Conservation (phyloP, 2,113 vertebrate genomes). For the Engraulis encrasicolus region DNA sequence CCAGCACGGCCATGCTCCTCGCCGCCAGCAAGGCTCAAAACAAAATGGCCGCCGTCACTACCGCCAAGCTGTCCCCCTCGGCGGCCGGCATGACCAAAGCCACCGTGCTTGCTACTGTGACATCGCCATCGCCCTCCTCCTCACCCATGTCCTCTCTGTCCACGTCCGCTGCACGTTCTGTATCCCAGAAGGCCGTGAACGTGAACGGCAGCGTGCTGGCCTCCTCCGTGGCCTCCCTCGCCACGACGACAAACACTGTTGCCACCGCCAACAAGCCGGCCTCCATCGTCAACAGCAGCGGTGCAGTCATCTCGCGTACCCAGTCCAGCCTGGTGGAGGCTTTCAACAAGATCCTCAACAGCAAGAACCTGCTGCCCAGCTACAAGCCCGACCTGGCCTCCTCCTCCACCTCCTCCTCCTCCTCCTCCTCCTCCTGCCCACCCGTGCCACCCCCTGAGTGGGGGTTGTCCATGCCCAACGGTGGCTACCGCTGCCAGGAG, state of each 20-base stretch:
- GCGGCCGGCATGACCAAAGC: slow-evolving; percentile 65
- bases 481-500: slow-evolving; percentile 91
- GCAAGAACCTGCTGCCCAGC: slow-evolving; percentile 90
- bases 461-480: slow-evolving; percentile 79
- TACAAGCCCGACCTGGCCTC: slow-evolving; percentile 89
- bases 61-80: slow-evolving; percentile 65
- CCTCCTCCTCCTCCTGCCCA: too few relatives aligned
- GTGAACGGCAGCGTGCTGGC: slow-evolving; percentile 56
- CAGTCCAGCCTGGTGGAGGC: slow-evolving; percentile 94
- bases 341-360: slow-evolving; percentile 97
- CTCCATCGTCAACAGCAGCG: slow-evolving; percentile 72
- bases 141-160: slow-evolving; percentile 44
- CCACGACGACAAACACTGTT: slow-evolving; percentile 32
- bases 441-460: slow-evolving; percentile 80
- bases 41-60: slow-evolving; percentile 62
- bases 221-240: slow-evolving; percentile 16
- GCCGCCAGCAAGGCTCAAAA: slow-evolving; percentile 81
- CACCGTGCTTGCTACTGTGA: slow-evolving; percentile 63
- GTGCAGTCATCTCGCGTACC: slow-evolving; percentile 88
- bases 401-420: too few relatives aligned
- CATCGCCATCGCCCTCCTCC: too few relatives aligned
- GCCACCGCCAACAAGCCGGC: slow-evolving; percentile 70
- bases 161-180: slow-evolving; percentile 46
- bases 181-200: slow-evolving; percentile 77
- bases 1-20: slow-evolving; percentile 92